A percentile compares a stretch with the other conserved stretches of the same genome.
These are phyloP conservation scores for Onychomys arenicola DNA, from an alignment of 2,797 vertebrate species.

Conservation along the genomic window DNA sequence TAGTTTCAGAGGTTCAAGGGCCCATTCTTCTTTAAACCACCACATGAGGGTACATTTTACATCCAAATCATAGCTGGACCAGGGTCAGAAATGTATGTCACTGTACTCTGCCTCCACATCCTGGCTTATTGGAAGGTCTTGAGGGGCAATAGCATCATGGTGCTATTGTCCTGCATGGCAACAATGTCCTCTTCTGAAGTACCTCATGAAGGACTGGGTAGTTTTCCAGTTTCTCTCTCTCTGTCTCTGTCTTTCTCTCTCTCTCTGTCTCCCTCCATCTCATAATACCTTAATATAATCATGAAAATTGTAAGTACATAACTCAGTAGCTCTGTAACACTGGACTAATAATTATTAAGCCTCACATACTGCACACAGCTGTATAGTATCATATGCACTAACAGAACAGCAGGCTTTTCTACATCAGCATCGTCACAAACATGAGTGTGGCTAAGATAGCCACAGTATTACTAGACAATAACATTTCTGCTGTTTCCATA, in stretches of 20 bases:
- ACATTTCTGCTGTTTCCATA: background rate
- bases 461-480: background rate
- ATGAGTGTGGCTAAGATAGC: background rate
- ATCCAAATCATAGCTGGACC: background rate
- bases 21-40: background rate
- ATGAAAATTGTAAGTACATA: background rate
- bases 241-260: background rate
- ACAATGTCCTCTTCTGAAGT: background rate
- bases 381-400: background rate
- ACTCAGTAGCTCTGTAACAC: too few species aligned
- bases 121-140: background rate
- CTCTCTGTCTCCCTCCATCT: too few species aligned
- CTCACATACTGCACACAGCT: background rate
- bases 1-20: background rate
- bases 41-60: background rate
- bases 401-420: background rate
- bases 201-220: background rate
- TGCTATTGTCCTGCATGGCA: background rate
- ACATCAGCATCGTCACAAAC: background rate
- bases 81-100: background rate
- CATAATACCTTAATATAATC: background rate
- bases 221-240: background rate
- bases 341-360: background rate
- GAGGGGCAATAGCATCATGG: too few species aligned
- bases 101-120: background rate